Conservation (phyloP, 2,797 vertebrate genomes). For the Dipus sagitta region DNA sequence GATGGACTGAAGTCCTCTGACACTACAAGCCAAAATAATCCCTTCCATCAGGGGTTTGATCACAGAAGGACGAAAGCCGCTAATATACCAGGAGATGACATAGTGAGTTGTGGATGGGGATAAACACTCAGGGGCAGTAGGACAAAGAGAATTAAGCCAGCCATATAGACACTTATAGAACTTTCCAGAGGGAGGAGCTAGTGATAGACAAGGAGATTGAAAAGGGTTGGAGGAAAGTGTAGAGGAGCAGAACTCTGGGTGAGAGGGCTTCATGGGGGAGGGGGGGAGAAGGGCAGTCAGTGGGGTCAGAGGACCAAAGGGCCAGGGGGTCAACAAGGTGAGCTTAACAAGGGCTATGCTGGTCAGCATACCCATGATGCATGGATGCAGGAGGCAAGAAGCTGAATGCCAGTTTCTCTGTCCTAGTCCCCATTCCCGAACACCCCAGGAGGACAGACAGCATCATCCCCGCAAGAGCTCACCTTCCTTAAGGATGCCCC, state of each 20-base stretch:
- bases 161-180: not conserved
- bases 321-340: not conserved
- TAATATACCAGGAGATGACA: no score
- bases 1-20: not conserved
- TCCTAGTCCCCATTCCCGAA: not conserved
- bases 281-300: not conserved
- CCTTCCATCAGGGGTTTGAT: not conserved
- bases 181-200: conserved; percentile 32
- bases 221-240: not conserved
- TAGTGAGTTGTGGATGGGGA: no score
- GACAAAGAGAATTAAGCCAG: not conserved
- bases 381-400: not conserved
- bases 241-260: not conserved
- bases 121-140: not conserved
- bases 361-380: accelerated
- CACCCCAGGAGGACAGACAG: not conserved
- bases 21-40: not conserved
- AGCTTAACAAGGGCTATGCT: not conserved
- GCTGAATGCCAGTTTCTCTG: not conserved
- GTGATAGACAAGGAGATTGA: not conserved
- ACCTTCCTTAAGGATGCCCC: accelerated
- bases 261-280: not conserved
- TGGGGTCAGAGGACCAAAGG: not conserved
- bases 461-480: not conserved
- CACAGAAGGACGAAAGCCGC: not conserved